Conservation (phyloP, 2,888 invertebrate genomes). For the Scaeva pyrastri region DNA sequence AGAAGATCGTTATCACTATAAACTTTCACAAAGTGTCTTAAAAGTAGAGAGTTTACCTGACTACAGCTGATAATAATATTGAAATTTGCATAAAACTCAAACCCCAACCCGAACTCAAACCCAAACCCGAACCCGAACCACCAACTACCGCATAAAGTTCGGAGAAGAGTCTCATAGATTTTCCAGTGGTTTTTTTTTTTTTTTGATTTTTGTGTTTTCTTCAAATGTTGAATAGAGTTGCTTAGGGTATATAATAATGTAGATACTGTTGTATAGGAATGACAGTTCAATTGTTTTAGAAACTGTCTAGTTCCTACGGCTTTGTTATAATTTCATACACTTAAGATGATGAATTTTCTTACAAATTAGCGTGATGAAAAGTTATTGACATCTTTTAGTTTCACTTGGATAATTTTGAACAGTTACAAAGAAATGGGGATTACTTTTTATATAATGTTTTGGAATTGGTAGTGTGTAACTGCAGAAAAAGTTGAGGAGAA, state of each 20-base stretch:
- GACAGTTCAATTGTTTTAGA: conserved; percentile 22
- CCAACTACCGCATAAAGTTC: conserved; percentile 23
- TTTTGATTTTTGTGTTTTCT: background rate
- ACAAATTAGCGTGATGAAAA: too few relatives aligned
- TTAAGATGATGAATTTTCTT: too few relatives aligned
- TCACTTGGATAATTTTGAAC: too few relatives aligned
- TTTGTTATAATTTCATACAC: background rate
- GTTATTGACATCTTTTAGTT: too few relatives aligned
- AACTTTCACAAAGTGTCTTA: conserved; percentile 45
- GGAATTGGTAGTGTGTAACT: too few relatives aligned
- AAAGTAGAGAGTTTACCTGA: conserved; percentile 28
- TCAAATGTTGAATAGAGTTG: background rate
- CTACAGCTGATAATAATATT: conserved; percentile 43
- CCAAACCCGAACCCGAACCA: too few relatives aligned
- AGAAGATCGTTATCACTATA: conserved; percentile 59
- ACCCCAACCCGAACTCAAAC: too few relatives aligned
- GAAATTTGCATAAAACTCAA: conserved; percentile 48
- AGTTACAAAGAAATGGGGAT: too few relatives aligned
- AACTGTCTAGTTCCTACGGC: background rate
- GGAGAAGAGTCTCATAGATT: conserved; percentile 13
- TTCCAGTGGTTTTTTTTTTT: background rate
- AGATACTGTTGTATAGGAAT: too few relatives aligned
- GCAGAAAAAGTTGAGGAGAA: too few relatives aligned
- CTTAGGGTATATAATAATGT: too few relatives aligned
- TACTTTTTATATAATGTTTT: too few relatives aligned